phyloP scores from a whole-genome alignment of 2,797 vertebrate genomes.

The Buphagus erythrorhynchus region DNA sequence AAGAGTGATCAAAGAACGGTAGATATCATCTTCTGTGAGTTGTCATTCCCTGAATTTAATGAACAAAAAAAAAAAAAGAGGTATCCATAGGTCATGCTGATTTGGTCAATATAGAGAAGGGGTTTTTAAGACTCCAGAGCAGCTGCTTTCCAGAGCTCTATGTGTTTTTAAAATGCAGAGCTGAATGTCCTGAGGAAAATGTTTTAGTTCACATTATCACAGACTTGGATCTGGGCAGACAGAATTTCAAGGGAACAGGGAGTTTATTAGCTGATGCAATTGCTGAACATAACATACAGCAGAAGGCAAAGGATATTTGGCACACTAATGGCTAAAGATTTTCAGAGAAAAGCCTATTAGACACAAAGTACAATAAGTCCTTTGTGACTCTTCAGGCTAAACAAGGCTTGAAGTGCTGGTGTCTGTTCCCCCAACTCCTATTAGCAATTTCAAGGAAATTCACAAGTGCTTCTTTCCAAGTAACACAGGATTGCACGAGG shows the following conservation, averaged over 20 bases:
- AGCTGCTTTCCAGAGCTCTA: not conserved
- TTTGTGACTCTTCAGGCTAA: conserved; percentile 59
- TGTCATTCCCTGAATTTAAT: not conserved
- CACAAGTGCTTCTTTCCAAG: not conserved
- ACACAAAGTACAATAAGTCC: conserved; percentile 49
- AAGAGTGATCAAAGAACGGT: not conserved
- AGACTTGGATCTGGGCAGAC: not conserved
- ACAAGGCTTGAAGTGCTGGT: conserved; percentile 40
- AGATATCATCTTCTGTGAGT: not conserved
- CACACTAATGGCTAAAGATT: conserved; percentile 16
- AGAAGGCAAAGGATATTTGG: conserved; percentile 26
- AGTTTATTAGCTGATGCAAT: conserved; percentile 36
- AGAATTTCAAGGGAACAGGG: not conserved
- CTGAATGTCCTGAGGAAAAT: not conserved
- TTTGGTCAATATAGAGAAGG: not conserved
- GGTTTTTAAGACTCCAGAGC: not conserved
- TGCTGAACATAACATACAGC: not conserved
- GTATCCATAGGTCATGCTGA: not conserved
- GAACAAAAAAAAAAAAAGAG: not conserved
- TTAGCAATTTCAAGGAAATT: conserved; percentile 28
- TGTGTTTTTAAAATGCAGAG: not conserved
- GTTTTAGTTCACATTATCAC: not conserved
- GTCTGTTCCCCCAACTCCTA: not conserved
- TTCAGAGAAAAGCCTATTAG: conserved; percentile 63
- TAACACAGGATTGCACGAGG: not conserved